phyloP scores from a whole-genome alignment of 1,140 invertebrate species.

The Zaprionus tsacasi region DNA sequence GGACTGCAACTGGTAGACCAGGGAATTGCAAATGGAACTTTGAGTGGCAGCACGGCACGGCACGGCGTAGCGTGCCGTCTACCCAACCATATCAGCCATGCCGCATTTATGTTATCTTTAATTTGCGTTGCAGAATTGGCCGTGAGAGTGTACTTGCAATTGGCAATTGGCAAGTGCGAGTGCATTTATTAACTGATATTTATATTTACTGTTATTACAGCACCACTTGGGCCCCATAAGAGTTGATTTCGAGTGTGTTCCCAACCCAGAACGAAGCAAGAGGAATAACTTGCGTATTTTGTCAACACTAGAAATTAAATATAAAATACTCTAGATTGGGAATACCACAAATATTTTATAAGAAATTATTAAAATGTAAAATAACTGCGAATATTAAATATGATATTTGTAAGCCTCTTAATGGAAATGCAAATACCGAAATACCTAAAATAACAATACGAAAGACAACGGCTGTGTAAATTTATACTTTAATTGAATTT shows the following conservation, averaged over 20 bases:
- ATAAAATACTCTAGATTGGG: neutral
- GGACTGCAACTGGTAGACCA: conserved; percentile 11
- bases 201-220: conserved; percentile 49
- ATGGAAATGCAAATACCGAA: neutral
- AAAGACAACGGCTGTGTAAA: neutral
- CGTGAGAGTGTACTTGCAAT: conserved; percentile 73
- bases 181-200: conserved; percentile 57
- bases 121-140: conserved; percentile 76
- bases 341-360: neutral
- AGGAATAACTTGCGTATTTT: neutral
- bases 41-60: conserved; percentile 16
- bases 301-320: neutral
- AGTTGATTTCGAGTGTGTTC: conserved; percentile 42
- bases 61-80: conserved; percentile 44
- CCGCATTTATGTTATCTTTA: conserved; percentile 81
- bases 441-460: neutral
- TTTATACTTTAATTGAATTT: neutral
- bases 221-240: conserved; percentile 35
- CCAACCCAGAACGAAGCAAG: neutral
- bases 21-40: conserved; percentile 15
- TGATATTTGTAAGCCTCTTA: neutral
- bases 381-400: neutral
- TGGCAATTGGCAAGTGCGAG: conserved; percentile 60
- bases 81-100: conserved; percentile 33
- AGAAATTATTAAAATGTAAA: neutral